Conservation (phyloP, 2,888 invertebrate species). For the Boloria euphrosyne region DNA sequence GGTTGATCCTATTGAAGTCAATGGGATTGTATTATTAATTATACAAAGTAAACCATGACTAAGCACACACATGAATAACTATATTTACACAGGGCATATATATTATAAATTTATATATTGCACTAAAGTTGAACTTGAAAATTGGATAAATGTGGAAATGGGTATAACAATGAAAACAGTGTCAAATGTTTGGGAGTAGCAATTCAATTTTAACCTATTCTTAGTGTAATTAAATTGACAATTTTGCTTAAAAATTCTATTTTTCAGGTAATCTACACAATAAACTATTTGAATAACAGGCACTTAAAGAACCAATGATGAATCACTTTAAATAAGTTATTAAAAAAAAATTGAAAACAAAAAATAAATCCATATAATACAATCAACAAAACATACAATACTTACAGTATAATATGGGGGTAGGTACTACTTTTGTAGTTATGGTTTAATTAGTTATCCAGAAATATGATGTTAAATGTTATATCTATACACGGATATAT, state of each 20-base stretch:
- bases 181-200: slow-evolving; percentile 8
- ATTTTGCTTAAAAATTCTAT: slow-evolving; percentile 37
- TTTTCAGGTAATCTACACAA: slow-evolving; percentile 29
- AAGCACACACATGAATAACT: slow-evolving; percentile 45
- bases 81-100: slow-evolving; percentile 34
- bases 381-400: slow-evolving; percentile 3
- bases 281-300: slow-evolving; percentile 40
- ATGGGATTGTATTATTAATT: slow-evolving; percentile 38
- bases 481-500: slow-evolving; percentile 2
- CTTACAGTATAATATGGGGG: background rate
- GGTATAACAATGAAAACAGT: slow-evolving; percentile 3
- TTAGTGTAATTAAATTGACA: slow-evolving; percentile 42
- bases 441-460: background rate
- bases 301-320: slow-evolving; percentile 63
- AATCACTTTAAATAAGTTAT: slow-evolving; percentile 67
- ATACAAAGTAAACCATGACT: slow-evolving; percentile 43
- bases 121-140: slow-evolving; percentile 25
- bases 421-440: background rate
- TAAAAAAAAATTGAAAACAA: slow-evolving; percentile 68
- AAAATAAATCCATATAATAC: slow-evolving; percentile 47
- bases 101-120: slow-evolving; percentile 20
- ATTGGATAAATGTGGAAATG: slow-evolving; percentile 3
- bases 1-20: slow-evolving; percentile 49
- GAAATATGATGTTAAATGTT: slow-evolving; percentile 3
- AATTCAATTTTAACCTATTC: slow-evolving; percentile 24